Evolutionary conservation across 2,888 invertebrate genomes (phyloP).

Genomic region (Achlya flavicornis): DNA sequence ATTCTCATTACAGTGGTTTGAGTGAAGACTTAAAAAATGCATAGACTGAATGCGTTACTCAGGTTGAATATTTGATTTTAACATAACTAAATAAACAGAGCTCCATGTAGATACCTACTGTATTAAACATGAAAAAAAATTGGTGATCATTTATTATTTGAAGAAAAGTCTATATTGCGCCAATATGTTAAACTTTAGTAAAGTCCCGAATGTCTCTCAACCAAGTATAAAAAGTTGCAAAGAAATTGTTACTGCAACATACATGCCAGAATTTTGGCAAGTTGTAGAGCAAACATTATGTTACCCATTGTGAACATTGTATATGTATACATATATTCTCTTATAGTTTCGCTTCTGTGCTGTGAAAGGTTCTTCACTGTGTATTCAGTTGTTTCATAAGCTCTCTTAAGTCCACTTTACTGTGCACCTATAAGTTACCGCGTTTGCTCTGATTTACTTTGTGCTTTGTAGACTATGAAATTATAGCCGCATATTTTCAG

Average conservation of each 20-base stretch:
- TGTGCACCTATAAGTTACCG: conserved; percentile 41
- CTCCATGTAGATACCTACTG: too few relatives aligned
- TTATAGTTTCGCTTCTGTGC: conserved; percentile 35
- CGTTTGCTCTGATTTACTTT: conserved; percentile 45
- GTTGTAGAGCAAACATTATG: conserved; percentile 6
- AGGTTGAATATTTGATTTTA: too few relatives aligned
- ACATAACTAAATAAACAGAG: too few relatives aligned
- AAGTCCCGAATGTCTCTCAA: not conserved
- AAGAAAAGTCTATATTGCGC: not conserved
- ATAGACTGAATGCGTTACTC: too few relatives aligned
- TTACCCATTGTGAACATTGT: not conserved
- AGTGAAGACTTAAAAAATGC: too few relatives aligned
- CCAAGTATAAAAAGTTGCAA: not conserved
- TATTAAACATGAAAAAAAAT: too few relatives aligned
- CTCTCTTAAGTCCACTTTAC: conserved; percentile 54
- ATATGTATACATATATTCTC: conserved; percentile 19
- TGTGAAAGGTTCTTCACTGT: conserved; percentile 42
- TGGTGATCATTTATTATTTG: not conserved
- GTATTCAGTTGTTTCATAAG: conserved; percentile 51
- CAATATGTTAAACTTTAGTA: not conserved
- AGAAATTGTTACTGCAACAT: not conserved
- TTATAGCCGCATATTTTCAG: conserved; percentile 52
- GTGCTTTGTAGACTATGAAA: conserved; percentile 55
- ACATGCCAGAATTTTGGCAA: not conserved
- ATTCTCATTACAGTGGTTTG: too few relatives aligned